Percentiles rank a stretch among this genome's conserved stretches.
Conservation (phyloP, 1,140 invertebrate species). For the Rhyacophila brunnea region DNA sequence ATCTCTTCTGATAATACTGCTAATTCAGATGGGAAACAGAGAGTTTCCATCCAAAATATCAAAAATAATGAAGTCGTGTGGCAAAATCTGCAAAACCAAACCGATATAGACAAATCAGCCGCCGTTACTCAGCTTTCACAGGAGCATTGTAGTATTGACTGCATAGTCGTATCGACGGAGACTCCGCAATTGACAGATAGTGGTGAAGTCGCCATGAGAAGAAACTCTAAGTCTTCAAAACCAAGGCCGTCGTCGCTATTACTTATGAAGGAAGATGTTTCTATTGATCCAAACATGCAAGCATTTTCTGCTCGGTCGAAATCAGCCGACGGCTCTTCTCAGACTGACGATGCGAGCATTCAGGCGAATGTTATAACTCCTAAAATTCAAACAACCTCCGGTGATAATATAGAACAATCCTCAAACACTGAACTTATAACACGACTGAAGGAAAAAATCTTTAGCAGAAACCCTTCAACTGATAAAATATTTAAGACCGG, state of each 20-base stretch:
- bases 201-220: slow-evolving; percentile 10
- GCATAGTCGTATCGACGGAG: slow-evolving; percentile 5
- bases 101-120: slow-evolving; percentile 6
- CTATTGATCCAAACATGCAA: slow-evolving; percentile 10
- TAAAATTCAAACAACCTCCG: not conserved
- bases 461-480: slow-evolving; percentile 40
- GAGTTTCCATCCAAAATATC: not conserved
- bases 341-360: slow-evolving; percentile 35
- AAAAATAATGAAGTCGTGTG: slow-evolving; percentile 10
- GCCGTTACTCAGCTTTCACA: slow-evolving; percentile 2
- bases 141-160: not conserved
- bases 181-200: slow-evolving; percentile 2
- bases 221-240: slow-evolving; percentile 13
- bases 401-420: not conserved
- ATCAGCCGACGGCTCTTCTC: slow-evolving; percentile 21
- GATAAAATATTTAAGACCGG: slow-evolving; percentile 40
- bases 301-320: slow-evolving; percentile 16
- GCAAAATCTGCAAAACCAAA: slow-evolving; percentile 9
- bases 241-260: slow-evolving; percentile 41
- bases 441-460: slow-evolving; percentile 45
- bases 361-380: slow-evolving; percentile 37
- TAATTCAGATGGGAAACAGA: not conserved
- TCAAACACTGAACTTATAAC: slow-evolving; percentile 41
- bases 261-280: slow-evolving; percentile 28
- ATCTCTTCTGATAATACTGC: too few relatives aligned